A percentile compares a stretch with the other conserved stretches of the same genome.
These are phyloP conservation scores for Schlechtendalia chinensis DNA, from an alignment of 1,140 invertebrate genomes.

Conservation along the genomic window DNA sequence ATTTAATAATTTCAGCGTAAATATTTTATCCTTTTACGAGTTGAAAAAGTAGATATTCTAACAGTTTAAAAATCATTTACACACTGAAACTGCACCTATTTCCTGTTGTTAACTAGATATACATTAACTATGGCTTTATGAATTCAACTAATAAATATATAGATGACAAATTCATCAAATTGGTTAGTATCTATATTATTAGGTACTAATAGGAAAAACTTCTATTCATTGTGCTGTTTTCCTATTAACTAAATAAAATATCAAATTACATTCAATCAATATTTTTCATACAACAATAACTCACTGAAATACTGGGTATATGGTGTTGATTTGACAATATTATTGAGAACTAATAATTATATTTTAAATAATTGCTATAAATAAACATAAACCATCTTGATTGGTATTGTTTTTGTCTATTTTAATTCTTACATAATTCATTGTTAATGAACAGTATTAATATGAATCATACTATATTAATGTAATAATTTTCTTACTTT, in stretches of 20 bases:
- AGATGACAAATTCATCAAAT: not conserved
- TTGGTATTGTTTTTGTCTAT: too few species aligned
- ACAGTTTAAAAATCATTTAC: not conserved
- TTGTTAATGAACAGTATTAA: not conserved
- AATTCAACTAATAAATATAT: not conserved
- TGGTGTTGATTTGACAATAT: not conserved
- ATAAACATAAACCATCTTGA: not conserved
- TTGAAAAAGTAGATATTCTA: not conserved
- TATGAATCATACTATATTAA: not conserved
- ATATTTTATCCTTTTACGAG: not conserved
- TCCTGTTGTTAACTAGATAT: not conserved
- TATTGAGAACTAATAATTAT: not conserved
- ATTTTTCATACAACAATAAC: too few species aligned
- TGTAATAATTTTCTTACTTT: constrained; percentile 21
- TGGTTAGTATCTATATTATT: not conserved
- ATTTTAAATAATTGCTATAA: not conserved
- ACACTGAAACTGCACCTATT: constrained; percentile 6
- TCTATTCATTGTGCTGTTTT: too few species aligned
- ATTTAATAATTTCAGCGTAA: too few species aligned
- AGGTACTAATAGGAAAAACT: too few species aligned
- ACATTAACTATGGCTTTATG: not conserved
- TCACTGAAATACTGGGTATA: too few species aligned
- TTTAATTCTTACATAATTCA: too few species aligned
- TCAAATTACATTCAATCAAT: too few species aligned
- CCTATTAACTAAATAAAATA: too few species aligned